phyloP scores from a whole-genome alignment of 2,797 vertebrate species.

The Poeciliopsis turneri region DNA sequence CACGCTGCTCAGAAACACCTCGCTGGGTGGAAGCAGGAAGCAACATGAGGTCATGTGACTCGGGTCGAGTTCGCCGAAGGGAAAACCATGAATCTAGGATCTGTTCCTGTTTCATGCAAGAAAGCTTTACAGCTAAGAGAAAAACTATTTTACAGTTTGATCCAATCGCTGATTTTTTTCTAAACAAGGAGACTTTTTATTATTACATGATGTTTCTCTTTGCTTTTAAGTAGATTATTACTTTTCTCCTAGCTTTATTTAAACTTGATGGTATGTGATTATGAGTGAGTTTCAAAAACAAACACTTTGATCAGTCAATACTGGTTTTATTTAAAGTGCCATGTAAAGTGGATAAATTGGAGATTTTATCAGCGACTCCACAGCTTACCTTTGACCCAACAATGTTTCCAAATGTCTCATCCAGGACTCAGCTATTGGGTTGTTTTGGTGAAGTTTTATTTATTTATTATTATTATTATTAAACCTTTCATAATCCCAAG shows the following conservation, averaged over 20 bases:
- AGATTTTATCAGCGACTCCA: background rate
- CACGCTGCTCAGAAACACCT: slow-evolving; percentile 71
- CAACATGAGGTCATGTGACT: slow-evolving; percentile 42
- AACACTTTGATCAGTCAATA: background rate
- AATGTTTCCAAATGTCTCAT: background rate
- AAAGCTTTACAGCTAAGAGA: background rate
- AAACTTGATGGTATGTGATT: background rate
- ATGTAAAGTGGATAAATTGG: background rate
- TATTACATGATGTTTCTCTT: background rate
- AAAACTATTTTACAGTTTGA: background rate
- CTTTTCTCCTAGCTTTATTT: background rate
- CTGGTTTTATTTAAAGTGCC: background rate
- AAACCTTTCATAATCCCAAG: background rate
- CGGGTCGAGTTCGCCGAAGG: background rate
- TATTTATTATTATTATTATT: too few relatives aligned
- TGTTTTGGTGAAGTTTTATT: background rate
- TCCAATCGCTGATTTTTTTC: background rate
- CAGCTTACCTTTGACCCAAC: background rate
- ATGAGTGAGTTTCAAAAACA: background rate
- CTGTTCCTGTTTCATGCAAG: background rate
- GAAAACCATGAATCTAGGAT: background rate
- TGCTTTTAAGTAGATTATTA: background rate
- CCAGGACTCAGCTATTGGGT: background rate
- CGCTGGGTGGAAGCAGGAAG: slow-evolving; percentile 19
- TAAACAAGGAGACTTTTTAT: background rate